phyloP scores from a whole-genome alignment of 2,797 vertebrate species.

The Danio albolineatus region DNA sequence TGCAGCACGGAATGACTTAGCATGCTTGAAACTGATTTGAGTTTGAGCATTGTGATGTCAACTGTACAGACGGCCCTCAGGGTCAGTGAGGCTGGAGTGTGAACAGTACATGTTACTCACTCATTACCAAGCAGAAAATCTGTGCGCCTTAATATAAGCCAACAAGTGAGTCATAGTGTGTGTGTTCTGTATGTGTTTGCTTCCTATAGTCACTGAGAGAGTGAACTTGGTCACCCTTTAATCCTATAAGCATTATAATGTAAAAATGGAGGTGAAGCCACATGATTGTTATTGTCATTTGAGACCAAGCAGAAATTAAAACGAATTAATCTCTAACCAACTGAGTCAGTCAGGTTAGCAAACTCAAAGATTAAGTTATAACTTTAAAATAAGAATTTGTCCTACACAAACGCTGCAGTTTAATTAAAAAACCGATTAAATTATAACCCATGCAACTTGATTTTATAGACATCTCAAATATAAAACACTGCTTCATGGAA shows the following conservation, averaged over 20 bases:
- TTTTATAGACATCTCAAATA: too few relatives aligned
- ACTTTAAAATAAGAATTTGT: too few relatives aligned
- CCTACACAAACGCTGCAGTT: too few relatives aligned
- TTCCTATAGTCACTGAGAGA: neutral
- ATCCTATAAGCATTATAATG: constrained; percentile 48
- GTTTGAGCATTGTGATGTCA: constrained; percentile 5
- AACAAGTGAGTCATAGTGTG: constrained; percentile 32
- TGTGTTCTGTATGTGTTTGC: constrained; percentile 26
- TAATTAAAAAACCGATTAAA: too few relatives aligned
- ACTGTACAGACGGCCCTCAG: constrained; percentile 8
- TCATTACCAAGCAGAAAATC: constrained; percentile 38
- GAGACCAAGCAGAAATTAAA: constrained; percentile 2
- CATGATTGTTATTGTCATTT: neutral
- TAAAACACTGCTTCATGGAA: too few relatives aligned
- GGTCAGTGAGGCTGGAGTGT: constrained; percentile 29
- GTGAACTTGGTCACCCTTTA: constrained; percentile 54
- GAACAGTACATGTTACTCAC: constrained; percentile 22
- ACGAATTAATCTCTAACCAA: too few relatives aligned
- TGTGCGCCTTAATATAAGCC: constrained; percentile 20
- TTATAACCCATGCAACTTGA: too few relatives aligned
- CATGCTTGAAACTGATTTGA: constrained; percentile 3
- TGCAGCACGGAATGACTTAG: neutral
- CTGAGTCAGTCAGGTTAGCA: too few relatives aligned
- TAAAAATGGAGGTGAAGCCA: neutral
- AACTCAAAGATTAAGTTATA: too few relatives aligned